Conservation (phyloP, 37 sponge, comb jelly and placozoan species). For the Theonella swinhoei region DNA sequence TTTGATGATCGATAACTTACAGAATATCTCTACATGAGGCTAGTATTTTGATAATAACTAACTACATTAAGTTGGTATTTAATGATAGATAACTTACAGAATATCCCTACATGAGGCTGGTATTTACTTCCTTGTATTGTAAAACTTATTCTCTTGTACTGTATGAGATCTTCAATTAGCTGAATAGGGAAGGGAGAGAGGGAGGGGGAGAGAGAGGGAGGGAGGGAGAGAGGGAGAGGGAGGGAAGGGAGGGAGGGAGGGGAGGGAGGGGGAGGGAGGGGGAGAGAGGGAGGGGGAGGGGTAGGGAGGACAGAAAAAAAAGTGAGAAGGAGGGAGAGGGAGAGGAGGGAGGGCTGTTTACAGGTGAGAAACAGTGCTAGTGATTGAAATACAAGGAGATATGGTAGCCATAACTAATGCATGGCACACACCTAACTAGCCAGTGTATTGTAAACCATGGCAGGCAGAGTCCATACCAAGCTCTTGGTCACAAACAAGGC, state of each 20-base stretch:
- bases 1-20: too few species aligned
- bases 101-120: conserved; percentile 60
- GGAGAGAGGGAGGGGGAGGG: not conserved
- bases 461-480: too few species aligned
- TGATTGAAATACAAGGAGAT: not conserved
- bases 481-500: too few species aligned
- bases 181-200: conserved; percentile 1
- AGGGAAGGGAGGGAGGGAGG: not conserved
- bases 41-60: too few species aligned
- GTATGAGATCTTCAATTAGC: conserved; percentile 71
- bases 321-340: conserved; percentile 8
- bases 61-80: too few species aligned
- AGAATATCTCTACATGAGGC: too few species aligned
- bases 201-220: not conserved
- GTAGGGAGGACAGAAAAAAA: not conserved
- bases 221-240: not conserved
- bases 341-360: not conserved
- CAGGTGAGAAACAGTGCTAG: not conserved
- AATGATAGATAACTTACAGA: conserved; percentile 32
- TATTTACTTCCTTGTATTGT: conserved; percentile 60
- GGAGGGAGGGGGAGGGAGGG: not conserved
- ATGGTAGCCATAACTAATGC: not conserved
- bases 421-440: too few species aligned
- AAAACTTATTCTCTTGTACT: conserved; percentile 71
- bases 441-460: too few species aligned